phyloP scores from a whole-genome alignment of 2,113 vertebrate species.

The Cyphomyrus plagiostoma region DNA sequence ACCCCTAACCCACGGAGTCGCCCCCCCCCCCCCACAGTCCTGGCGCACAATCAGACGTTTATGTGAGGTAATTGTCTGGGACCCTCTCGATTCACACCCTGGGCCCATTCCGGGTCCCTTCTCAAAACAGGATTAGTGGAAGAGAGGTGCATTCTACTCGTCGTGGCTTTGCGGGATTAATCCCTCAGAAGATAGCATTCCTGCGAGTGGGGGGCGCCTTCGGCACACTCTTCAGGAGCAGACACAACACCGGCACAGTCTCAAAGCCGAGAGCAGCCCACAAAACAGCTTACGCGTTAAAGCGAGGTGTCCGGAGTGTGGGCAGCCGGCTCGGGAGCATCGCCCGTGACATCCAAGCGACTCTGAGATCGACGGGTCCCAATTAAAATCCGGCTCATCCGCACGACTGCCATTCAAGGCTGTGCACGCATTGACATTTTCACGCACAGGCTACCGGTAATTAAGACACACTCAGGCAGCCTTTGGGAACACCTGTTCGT shows the following conservation, averaged over 20 bases:
- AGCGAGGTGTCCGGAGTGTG: neutral
- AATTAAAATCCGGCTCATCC: neutral
- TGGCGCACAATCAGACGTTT: neutral
- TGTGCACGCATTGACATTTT: neutral
- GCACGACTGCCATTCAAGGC: neutral
- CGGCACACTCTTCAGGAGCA: neutral
- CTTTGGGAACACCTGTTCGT: neutral
- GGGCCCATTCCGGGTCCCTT: neutral
- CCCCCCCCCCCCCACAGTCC: neutral
- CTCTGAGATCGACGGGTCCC: neutral
- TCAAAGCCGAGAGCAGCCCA: neutral
- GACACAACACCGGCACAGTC: neutral
- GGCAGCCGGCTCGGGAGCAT: neutral
- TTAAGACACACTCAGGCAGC: neutral
- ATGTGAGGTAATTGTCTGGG: neutral
- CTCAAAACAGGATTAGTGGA: constrained; percentile 2
- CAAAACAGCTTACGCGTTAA: neutral
- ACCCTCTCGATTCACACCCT: neutral
- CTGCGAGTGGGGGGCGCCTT: neutral
- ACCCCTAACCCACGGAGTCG: neutral
- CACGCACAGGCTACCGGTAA: neutral
- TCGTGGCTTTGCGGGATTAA: constrained; percentile 1
- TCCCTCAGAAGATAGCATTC: constrained; percentile 7
- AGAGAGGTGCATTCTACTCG: neutral
- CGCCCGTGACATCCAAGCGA: neutral